Percentiles rank a stretch among this genome's conserved stretches.
Evolutionary conservation across 2,113 vertebrate species (phyloP).

Genomic region (Saimiri boliviensis): DNA sequence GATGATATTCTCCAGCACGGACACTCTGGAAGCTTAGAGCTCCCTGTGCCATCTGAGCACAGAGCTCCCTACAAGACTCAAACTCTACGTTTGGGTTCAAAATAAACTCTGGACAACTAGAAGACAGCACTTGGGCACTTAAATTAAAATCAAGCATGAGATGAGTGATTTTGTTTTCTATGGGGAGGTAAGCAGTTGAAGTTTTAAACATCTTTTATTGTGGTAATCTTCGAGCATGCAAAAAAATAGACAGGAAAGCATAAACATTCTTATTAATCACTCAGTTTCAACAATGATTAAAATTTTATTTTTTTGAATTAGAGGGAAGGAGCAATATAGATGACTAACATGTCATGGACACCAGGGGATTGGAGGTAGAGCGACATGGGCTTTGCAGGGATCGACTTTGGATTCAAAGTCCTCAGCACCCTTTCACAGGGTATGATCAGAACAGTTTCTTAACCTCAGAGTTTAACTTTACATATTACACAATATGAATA

Average conservation of each 20-base stretch:
- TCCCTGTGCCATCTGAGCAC: background rate
- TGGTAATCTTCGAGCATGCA: background rate
- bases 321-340: background rate
- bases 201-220: background rate
- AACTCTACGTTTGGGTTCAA: background rate
- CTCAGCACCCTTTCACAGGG: too few relatives aligned
- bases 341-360: rapidly evolving
- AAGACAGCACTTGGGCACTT: background rate
- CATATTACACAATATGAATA: rapidly evolving
- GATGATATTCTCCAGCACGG: background rate
- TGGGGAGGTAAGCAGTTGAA: background rate
- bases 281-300: background rate
- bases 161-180: background rate
- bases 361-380: rapidly evolving
- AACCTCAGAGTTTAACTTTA: background rate
- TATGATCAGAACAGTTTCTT: rapidly evolving
- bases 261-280: background rate
- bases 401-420: background rate
- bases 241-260: background rate
- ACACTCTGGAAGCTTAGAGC: rapidly evolving
- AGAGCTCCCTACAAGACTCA: background rate
- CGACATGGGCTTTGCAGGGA: rapidly evolving
- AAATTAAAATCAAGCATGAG: background rate
- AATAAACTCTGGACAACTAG: background rate
- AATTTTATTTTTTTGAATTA: background rate